Percentiles rank a stretch among this genome's conserved stretches.
These are phyloP conservation scores for Porphyrio hochstetteri DNA, from an alignment of 2,113 vertebrate species.

Conservation along the genomic window DNA sequence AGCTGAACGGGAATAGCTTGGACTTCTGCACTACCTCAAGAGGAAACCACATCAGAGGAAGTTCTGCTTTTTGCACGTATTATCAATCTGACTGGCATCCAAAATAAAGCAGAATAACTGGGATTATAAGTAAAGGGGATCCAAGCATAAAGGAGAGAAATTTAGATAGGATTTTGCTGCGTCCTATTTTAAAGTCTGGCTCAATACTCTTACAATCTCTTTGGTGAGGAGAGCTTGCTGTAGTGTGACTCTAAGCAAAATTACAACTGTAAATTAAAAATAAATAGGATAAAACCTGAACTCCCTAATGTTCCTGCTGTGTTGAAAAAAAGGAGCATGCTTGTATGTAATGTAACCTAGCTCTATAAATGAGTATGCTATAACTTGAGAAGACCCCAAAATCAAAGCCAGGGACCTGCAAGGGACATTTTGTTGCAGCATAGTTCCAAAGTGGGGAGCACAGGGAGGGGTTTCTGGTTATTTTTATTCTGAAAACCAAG, in stretches of 20 bases:
- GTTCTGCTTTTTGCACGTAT: neutral
- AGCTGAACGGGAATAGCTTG: neutral
- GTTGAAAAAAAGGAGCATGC: neutral
- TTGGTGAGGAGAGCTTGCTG: neutral
- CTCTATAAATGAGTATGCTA: neutral
- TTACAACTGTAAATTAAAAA: neutral
- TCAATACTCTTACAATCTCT: neutral
- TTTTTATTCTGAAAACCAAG: constrained; percentile 3
- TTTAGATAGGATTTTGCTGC: neutral
- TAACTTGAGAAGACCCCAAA: neutral
- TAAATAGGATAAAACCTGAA: neutral
- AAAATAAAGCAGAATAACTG: neutral
- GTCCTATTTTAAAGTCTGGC: neutral
- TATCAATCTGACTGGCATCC: neutral
- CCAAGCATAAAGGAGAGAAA: neutral
- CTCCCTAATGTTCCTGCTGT: neutral
- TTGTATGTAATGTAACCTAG: neutral
- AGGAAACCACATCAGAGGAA: neutral
- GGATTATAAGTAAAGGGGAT: neutral
- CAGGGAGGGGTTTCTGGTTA: neutral
- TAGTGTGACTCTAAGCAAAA: neutral
- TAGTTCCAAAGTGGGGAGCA: neutral
- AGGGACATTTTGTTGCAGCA: neutral
- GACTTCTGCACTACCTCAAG: neutral
- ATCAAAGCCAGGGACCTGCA: neutral